A percentile compares a stretch with the other conserved stretches of the same genome.
phyloP scores from a whole-genome alignment of 2,113 vertebrate genomes.

The Grus americana region DNA sequence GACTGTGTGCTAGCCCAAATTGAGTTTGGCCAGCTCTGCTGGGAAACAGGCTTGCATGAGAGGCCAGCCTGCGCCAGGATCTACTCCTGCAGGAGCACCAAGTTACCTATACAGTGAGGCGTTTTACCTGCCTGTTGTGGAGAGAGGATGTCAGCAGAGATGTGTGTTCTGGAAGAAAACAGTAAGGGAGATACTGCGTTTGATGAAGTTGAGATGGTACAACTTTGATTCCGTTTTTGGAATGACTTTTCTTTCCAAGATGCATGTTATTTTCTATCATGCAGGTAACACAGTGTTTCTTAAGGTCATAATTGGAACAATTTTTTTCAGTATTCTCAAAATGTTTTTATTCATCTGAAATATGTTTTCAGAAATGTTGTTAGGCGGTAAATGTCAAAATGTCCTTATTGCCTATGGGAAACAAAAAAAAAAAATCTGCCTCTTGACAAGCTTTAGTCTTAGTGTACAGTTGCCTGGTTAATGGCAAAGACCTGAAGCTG shows the following conservation, averaged over 20 bases:
- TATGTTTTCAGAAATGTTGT: neutral
- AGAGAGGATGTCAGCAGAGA: neutral
- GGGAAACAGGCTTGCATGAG: neutral
- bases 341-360: neutral
- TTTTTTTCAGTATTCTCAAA: neutral
- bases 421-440: neutral
- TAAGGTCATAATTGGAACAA: neutral
- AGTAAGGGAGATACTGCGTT: neutral
- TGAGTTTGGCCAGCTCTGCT: neutral
- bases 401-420: neutral
- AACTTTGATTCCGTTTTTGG: neutral
- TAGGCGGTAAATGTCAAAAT: neutral
- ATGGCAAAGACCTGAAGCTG: neutral
- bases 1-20: neutral
- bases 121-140: neutral
- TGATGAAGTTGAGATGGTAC: neutral
- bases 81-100: neutral
- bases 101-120: rapidly evolving
- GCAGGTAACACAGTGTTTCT: neutral
- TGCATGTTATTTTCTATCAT: neutral
- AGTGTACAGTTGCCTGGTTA: neutral
- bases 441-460: neutral
- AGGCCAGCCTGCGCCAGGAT: neutral
- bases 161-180: neutral
- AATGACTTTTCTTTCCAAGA: neutral